Evolutionary conservation across 2,888 invertebrate species (phyloP).

Genomic region (Lasius fuliginosus): DNA sequence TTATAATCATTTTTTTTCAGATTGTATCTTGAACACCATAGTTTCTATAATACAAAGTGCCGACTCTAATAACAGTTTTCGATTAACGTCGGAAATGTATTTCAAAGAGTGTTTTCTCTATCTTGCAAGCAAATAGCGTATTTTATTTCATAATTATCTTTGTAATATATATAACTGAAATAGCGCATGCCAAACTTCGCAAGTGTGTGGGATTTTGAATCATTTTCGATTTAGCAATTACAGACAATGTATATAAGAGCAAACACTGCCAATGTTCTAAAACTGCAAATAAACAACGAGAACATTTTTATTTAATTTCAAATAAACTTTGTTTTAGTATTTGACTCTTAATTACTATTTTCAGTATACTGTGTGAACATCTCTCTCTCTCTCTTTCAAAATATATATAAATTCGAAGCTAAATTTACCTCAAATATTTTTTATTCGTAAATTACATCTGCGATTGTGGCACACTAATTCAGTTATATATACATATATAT

Average conservation of each 20-base stretch:
- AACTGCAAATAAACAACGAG: not conserved
- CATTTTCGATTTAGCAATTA: not conserved
- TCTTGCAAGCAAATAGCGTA: not conserved
- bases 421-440: not conserved
- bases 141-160: not conserved
- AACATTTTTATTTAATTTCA: not conserved
- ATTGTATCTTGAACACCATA: not conserved
- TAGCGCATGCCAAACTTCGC: not conserved
- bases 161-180: conserved; percentile 20
- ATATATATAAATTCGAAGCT: not conserved
- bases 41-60: not conserved
- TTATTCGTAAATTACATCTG: not conserved
- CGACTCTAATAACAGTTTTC: not conserved
- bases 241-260: not conserved
- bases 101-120: not conserved
- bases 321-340: conserved; percentile 9
- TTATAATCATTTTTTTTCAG: not conserved
- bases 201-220: conserved; percentile 4
- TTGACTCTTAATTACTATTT: not conserved
- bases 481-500: not conserved
- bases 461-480: not conserved
- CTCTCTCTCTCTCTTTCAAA: not conserved
- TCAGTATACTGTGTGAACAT: not conserved
- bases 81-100: not conserved
- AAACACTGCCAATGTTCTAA: not conserved